phyloP scores from a whole-genome alignment of 1,140 invertebrate genomes.

The Drosophila chauvacae region DNA sequence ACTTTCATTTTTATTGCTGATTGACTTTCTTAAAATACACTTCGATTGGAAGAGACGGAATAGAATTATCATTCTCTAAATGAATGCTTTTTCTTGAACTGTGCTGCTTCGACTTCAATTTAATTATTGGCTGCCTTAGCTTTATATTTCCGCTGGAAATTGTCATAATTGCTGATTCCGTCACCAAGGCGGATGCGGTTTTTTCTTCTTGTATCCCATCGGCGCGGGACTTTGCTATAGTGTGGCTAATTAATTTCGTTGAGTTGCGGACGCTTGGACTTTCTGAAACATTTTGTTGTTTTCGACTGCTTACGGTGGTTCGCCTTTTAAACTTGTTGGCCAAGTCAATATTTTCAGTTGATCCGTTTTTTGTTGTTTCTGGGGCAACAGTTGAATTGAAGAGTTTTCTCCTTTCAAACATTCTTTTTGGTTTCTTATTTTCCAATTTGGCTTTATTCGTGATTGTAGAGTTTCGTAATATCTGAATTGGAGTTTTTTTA shows the following conservation, averaged over 20 bases:
- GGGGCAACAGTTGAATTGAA: conserved; percentile 19
- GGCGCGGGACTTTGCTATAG: conserved; percentile 19
- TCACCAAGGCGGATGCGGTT: conserved; percentile 16
- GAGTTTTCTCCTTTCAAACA: conserved; percentile 34
- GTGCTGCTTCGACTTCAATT: conserved; percentile 32
- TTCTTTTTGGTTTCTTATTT: conserved; percentile 38
- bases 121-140: conserved; percentile 25
- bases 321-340: conserved; percentile 33
- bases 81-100: conserved; percentile 29
- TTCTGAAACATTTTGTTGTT: background rate
- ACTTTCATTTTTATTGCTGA: conserved; percentile 34
- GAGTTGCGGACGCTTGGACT: conserved; percentile 11
- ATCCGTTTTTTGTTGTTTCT: conserved; percentile 16
- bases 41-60: conserved; percentile 50
- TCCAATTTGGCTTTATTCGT: conserved; percentile 11
- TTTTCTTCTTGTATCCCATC: conserved; percentile 34
- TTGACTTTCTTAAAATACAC: conserved; percentile 58
- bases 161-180: conserved; percentile 57
- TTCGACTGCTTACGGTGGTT: conserved; percentile 9
- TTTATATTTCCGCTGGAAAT: conserved; percentile 46
- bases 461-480: conserved; percentile 18
- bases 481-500: conserved; percentile 25
- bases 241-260: conserved; percentile 11
- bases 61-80: conserved; percentile 43
- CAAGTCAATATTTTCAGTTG: background rate